phyloP scores from a whole-genome alignment of 2,113 vertebrate genomes.

The Ceyx cyanopectus region DNA sequence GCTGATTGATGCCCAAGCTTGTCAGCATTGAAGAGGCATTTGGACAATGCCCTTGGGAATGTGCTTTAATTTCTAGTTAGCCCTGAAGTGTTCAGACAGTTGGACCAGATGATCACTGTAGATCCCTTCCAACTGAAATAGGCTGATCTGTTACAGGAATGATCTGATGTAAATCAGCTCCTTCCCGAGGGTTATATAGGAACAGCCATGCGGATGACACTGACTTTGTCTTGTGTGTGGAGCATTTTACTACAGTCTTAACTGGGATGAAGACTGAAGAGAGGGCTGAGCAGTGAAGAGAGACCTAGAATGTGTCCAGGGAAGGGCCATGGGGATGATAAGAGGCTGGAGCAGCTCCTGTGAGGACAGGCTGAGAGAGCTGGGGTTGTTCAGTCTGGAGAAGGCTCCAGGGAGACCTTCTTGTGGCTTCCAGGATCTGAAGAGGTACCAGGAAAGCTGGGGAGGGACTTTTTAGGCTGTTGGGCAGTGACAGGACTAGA shows the following conservation, averaged over 20 bases:
- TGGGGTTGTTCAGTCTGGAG: too few relatives aligned
- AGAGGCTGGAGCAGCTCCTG: too few relatives aligned
- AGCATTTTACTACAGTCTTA: background rate
- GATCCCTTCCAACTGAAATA: background rate
- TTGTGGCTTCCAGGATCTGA: too few relatives aligned
- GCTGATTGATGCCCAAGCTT: accelerated
- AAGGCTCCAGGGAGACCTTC: too few relatives aligned
- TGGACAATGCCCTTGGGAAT: background rate
- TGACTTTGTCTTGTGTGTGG: background rate
- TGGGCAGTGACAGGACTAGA: too few relatives aligned
- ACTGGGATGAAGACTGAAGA: background rate
- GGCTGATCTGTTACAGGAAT: background rate
- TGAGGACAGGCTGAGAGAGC: too few relatives aligned
- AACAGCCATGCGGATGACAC: background rate
- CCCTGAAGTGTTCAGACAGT: background rate
- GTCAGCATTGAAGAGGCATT: background rate
- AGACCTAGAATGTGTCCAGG: too few relatives aligned
- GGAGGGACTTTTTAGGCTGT: too few relatives aligned
- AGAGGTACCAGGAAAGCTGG: too few relatives aligned
- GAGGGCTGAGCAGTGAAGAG: too few relatives aligned
- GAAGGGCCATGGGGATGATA: too few relatives aligned
- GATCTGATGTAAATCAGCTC: background rate
- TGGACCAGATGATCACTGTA: background rate
- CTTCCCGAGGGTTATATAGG: background rate
- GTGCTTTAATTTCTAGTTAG: background rate